phyloP scores from a whole-genome alignment of 2,888 invertebrate genomes.

The Drosophila setosimentum region DNA sequence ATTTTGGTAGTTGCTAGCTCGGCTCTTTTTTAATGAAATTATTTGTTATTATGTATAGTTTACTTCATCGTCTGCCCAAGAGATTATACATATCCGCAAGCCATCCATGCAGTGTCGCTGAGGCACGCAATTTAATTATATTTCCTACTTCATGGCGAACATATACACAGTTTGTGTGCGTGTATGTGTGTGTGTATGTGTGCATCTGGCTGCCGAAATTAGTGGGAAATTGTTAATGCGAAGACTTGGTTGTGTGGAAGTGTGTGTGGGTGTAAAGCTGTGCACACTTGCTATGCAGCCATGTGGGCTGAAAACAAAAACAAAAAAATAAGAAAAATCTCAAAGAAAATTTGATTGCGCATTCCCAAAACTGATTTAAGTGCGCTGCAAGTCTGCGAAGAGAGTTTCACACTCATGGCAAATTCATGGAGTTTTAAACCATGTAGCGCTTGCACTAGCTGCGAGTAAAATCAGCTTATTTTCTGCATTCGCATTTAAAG shows the following conservation, averaged over 20 bases:
- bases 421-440: slow-evolving; percentile 48
- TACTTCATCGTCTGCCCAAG: slow-evolving; percentile 32
- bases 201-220: slow-evolving; percentile 55
- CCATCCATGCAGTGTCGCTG: slow-evolving; percentile 17
- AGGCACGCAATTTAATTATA: slow-evolving; percentile 77
- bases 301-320: background rate
- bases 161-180: slow-evolving; percentile 6
- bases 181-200: slow-evolving; percentile 10
- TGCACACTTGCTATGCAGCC: slow-evolving; percentile 41
- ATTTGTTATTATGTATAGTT: slow-evolving; percentile 60
- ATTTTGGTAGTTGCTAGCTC: slow-evolving; percentile 12
- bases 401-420: slow-evolving; percentile 6
- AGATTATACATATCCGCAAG: slow-evolving; percentile 30
- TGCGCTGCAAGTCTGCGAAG: slow-evolving; percentile 17
- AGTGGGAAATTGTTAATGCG: slow-evolving; percentile 77
- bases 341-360: slow-evolving; percentile 45
- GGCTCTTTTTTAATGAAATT: slow-evolving; percentile 62
- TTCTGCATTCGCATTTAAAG: slow-evolving; percentile 34
- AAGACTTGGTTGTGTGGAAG: slow-evolving; percentile 46
- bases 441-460: slow-evolving; percentile 1
- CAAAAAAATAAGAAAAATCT: slow-evolving; percentile 1
- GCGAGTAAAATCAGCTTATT: slow-evolving; percentile 8
- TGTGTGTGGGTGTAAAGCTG: slow-evolving; percentile 21
- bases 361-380: slow-evolving; percentile 59
- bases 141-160: slow-evolving; percentile 27